A percentile compares a stretch with the other conserved stretches of the same genome.
phyloP scores from a whole-genome alignment of 2,113 vertebrate species.

The Pterocles burchelli region DNA sequence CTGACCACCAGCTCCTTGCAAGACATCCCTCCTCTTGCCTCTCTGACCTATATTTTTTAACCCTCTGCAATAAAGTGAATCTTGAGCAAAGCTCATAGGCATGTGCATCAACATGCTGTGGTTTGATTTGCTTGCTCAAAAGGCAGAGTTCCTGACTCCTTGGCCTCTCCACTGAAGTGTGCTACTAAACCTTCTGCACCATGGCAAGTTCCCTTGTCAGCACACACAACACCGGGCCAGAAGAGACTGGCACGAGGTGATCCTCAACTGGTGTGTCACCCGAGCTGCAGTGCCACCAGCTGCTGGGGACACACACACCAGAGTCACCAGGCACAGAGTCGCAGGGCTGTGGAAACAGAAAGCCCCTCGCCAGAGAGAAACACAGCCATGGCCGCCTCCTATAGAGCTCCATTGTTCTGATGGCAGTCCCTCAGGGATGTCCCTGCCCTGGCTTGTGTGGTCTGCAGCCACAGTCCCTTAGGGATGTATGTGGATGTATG shows the following conservation, averaged over 20 bases:
- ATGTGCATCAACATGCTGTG: fast-evolving
- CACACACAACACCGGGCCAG: fast-evolving
- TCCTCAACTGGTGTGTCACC: background rate
- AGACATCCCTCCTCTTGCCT: background rate
- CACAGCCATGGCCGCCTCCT: fast-evolving
- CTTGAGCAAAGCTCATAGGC: background rate
- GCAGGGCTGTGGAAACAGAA: background rate
- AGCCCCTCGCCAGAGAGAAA: background rate
- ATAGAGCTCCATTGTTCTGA: background rate
- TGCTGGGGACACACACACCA: fast-evolving
- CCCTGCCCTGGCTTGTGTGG: fast-evolving
- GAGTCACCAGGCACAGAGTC: background rate
- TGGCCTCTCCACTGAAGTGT: fast-evolving
- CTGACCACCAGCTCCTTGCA: background rate
- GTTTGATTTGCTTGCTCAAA: background rate
- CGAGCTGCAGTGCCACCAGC: background rate
- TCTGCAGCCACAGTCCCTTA: background rate
- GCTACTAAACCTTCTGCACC: fast-evolving
- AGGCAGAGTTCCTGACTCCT: background rate
- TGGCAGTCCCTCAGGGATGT: background rate
- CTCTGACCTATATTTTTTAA: background rate
- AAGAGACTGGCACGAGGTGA: background rate
- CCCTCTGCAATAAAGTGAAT: background rate
- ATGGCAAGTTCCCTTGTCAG: background rate
- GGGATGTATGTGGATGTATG: no score